Base-by-base conservation (phyloP, 2,113 vertebrate genomes). In the Morone saxatilis region DNA sequence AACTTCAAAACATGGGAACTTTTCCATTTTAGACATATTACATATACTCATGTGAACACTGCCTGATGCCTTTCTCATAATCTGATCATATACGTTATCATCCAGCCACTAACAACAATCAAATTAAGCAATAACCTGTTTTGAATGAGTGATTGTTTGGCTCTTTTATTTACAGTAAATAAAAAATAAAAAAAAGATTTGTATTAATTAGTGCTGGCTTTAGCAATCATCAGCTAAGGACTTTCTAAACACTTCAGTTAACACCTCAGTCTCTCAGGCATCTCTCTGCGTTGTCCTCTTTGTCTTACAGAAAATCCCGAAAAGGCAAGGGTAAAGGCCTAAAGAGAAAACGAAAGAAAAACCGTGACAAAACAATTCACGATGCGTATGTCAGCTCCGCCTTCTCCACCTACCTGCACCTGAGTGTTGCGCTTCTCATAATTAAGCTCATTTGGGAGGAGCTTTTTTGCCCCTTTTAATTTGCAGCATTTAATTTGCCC, bases 321-420 rank as follows among this genome's bases (percentile, higher is more conserved):
- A 97, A 95, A 96, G 97, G 96, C 96, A 98, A 96, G 95, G 96
- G 96, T 84, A 98, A 97, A 97, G 97, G 97, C 96, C 97, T 96
- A 97, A 99, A 98, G 96, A 96, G 97, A 97, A 98, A 98, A 95
- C 96, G 96, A 98, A 98, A 98, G 97, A 98, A 98, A 99, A 97
- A 96, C 95, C 96, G 96, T 88, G 97, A 97, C 96, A 97, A 97
- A 96, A 96, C 93, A 94, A 93, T 89, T 91, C 95, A 88, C 90
- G 97, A 96, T 95, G 96, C 96, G 98, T 99, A 99, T 94, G 97
- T 97, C 97, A 97, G 97, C 94, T 95, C 94, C 63, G 95, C 93
- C 93, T 95, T 94, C 92, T 94, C 94, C 90, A 93, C 93, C 81
- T 93, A 93, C 88, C 92, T 95, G 91, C 95, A 95, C 89, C 90